Percentiles rank a stretch among this genome's conserved stretches.
Conservation (phyloP, 2,888 invertebrate genomes). For the Phymatocera aterrima region DNA sequence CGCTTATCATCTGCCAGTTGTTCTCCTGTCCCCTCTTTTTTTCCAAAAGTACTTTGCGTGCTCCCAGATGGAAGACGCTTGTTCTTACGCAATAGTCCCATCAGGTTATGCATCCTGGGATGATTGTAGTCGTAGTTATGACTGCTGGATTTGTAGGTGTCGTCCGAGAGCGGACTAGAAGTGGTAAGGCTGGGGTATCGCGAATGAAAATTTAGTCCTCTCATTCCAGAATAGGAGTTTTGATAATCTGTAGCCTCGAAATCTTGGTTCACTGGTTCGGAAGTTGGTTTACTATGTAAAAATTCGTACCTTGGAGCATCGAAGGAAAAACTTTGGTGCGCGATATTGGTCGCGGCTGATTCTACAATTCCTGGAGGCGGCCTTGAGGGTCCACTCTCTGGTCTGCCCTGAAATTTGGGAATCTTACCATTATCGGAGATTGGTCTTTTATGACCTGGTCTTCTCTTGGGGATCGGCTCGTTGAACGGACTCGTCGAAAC, state of each 20-base stretch:
- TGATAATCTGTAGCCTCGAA: slow-evolving; percentile 33
- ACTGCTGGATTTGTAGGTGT: slow-evolving; percentile 51
- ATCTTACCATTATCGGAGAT: slow-evolving; percentile 42
- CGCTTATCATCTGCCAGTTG: neutral
- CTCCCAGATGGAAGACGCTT: slow-evolving; percentile 65
- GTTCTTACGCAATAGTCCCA: slow-evolving; percentile 71
- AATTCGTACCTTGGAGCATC: slow-evolving; percentile 25
- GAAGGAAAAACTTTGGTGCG: slow-evolving; percentile 16
- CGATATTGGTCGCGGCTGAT: slow-evolving; percentile 20
- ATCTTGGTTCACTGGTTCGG: slow-evolving; percentile 51
- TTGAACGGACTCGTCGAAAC: slow-evolving; percentile 64
- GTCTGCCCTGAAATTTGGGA: slow-evolving; percentile 41
- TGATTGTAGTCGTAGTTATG: slow-evolving; percentile 64
- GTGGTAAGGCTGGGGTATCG: slow-evolving; percentile 62
- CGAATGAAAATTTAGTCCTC: slow-evolving; percentile 40
- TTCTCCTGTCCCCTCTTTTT: slow-evolving; percentile 56
- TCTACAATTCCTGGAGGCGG: slow-evolving; percentile 15
- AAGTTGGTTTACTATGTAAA: neutral
- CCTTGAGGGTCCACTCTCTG: slow-evolving; percentile 41
- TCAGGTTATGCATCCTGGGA: slow-evolving; percentile 68
- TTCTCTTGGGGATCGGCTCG: slow-evolving; percentile 60
- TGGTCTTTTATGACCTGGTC: slow-evolving; percentile 53
- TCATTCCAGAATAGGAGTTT: slow-evolving; percentile 44
- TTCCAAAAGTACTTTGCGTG: slow-evolving; percentile 54
- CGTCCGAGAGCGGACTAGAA: slow-evolving; percentile 53